Evolutionary conservation across 2,113 vertebrate species (phyloP).

Genomic region (Cavia porcellus): DNA sequence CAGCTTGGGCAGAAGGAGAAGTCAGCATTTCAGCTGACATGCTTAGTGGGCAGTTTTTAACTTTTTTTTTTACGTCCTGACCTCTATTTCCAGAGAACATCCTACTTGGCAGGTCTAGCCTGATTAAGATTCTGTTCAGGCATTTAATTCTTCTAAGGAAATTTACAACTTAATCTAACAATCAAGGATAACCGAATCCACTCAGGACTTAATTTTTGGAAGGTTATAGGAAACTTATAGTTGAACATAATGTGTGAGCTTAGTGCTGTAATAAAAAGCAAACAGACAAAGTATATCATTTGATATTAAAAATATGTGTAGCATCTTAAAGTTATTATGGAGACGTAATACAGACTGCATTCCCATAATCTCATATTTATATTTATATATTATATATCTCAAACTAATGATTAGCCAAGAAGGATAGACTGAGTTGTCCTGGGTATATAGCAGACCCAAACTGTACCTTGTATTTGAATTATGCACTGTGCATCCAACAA

Average conservation of each 20-base stretch:
- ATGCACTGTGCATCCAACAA: neutral
- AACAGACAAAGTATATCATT: neutral
- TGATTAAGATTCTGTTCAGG: conserved; percentile 72
- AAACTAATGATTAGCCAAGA: conserved; percentile 35
- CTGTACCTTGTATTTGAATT: conserved; percentile 16
- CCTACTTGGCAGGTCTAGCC: conserved; percentile 39
- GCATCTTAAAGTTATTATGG: neutral
- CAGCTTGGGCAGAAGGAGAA: neutral
- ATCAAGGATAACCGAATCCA: conserved; percentile 53
- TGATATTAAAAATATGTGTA: conserved; percentile 27
- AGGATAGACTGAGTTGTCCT: neutral
- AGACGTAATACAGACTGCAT: neutral
- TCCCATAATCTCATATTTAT: neutral
- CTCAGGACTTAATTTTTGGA: conserved; percentile 67
- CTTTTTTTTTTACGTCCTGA: conserved; percentile 61
- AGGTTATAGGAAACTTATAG: conserved; percentile 49
- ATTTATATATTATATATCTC: neutral
- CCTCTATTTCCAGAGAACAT: conserved; percentile 72
- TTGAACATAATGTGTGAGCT: conserved; percentile 7
- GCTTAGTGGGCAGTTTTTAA: conserved; percentile 62
- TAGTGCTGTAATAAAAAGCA: neutral
- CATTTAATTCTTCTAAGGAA: conserved; percentile 71
- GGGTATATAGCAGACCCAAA: neutral
- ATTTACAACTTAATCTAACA: conserved; percentile 58
- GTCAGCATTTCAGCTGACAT: conserved; percentile 66